Percentiles rank a stretch among this genome's conserved stretches.
phyloP scores from a whole-genome alignment of 2,797 vertebrate genomes.

The Sebastes trivittatus region DNA sequence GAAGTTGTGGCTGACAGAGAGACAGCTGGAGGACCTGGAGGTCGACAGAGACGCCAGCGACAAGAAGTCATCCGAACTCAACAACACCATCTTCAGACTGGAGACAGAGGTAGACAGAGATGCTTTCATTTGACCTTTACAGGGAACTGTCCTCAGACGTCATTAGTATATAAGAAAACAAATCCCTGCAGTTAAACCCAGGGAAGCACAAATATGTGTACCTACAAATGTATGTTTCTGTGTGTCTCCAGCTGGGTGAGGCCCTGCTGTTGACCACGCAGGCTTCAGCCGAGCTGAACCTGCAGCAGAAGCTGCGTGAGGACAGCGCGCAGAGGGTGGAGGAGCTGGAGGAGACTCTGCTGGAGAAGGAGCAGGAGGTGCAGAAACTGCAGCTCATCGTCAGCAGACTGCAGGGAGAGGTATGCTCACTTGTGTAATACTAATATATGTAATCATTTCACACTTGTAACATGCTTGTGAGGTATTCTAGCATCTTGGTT shows the following conservation, averaged over 20 bases:
- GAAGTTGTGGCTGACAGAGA: slow-evolving; percentile 81
- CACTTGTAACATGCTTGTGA: not conserved
- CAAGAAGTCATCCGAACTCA: slow-evolving; percentile 76
- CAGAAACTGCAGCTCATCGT: slow-evolving; percentile 61
- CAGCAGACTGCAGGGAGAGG: slow-evolving; percentile 81
- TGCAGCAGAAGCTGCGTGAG: slow-evolving; percentile 80
- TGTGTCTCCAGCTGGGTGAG: slow-evolving; percentile 72
- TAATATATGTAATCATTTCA: not conserved
- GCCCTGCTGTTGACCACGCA: slow-evolving; percentile 67
- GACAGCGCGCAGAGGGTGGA: slow-evolving; percentile 75
- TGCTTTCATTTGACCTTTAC: not conserved
- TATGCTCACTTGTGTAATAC: not conserved
- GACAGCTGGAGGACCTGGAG: slow-evolving; percentile 78
- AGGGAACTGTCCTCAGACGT: not conserved
- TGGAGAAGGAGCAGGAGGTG: slow-evolving; percentile 82
- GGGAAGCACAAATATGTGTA: not conserved
- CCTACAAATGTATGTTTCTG: not conserved
- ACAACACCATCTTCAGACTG: slow-evolving; percentile 65
- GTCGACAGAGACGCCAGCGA: slow-evolving; percentile 62
- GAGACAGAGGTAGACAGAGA: slow-evolving; percentile 76
- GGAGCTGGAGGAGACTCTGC: slow-evolving; percentile 80
- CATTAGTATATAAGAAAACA: too few species aligned
- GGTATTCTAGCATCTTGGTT: not conserved
- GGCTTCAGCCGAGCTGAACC: slow-evolving; percentile 61
- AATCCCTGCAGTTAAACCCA: not conserved